Base-by-base conservation (phyloP, 1,140 invertebrate genomes). In the Grapholita molesta region DNA sequence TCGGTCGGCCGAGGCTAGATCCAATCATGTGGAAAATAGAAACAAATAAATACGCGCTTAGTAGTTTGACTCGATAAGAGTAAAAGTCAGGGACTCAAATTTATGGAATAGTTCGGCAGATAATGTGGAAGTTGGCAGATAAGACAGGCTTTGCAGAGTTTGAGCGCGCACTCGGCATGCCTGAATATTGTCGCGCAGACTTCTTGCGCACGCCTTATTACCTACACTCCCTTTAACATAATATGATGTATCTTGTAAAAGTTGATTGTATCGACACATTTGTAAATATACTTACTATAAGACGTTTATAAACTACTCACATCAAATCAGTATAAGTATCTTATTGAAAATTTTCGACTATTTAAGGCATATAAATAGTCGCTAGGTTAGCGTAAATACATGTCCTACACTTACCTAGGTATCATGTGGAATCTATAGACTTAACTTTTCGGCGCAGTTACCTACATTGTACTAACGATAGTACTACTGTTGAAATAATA, bases 31-130 rank as follows among this genome's bases (percentile, higher is more conserved):
- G 76, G 76, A 85, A 88, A 90, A 89, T 89, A 84, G 80, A 88
- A 83, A 90, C 86, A 91, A 89, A 91, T 88, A 90, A 89, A 88
- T 87, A 84, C 79, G 84, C 81, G 77, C 79, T 86, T 86, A 84
- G 81, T 89, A 89, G 86, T 91, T 84, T 85, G 85, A 88, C 82
- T 88, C 82, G 79, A 83, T 86, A 87, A 86, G 76, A 74, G 79
- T 85, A 84, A 83, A 80, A 84, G 82, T 75, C 76, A 64, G 83
- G 73, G 70, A 73, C 76, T 82, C 70, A 75, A 85, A 84, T 86
- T 87, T 87, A 86, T 86, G 79, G 79, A 82, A 79, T 79, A 82
- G 70, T 84, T 84, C 70, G 74, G 75, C 69, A 86, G 84, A 86
- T 90, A 88, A 88, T 85, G 84, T 80, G 83, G 82, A 88, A 90